These are phyloP conservation scores for Coecobrya sp. DNA, from an alignment of 2,888 invertebrate genomes.

Conservation along the genomic window DNA sequence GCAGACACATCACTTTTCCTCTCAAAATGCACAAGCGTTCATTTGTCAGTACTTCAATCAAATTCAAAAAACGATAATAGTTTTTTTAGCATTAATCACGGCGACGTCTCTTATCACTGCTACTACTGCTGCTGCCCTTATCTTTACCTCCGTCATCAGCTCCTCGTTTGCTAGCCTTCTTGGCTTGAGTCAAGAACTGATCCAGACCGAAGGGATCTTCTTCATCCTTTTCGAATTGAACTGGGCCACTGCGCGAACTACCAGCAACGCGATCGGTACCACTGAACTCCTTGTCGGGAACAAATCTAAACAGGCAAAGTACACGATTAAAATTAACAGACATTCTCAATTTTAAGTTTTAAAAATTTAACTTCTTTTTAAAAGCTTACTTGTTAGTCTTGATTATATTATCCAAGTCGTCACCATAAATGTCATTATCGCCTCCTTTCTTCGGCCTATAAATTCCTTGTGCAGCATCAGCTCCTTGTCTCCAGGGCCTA, in stretches of 20 bases:
- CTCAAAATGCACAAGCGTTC: neutral
- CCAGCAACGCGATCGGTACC: slow-evolving; percentile 93
- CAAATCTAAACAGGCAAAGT: slow-evolving; percentile 91
- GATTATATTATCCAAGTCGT: slow-evolving; percentile 95
- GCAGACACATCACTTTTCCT: neutral
- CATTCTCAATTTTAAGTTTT: too few species aligned
- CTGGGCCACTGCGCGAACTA: slow-evolving; percentile 95
- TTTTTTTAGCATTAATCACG: slow-evolving; percentile 72
- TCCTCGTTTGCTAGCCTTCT: slow-evolving; percentile 92
- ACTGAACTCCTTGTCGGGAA: slow-evolving; percentile 98
- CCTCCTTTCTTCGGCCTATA: slow-evolving; percentile 96
- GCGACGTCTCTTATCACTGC: slow-evolving; percentile 81
- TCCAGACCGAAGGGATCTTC: slow-evolving; percentile 99
- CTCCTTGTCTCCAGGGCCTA: slow-evolving; percentile 96
- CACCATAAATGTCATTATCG: slow-evolving; percentile 96
- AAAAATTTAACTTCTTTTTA: neutral
- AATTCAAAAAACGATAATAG: too few species aligned
- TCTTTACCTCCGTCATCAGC: slow-evolving; percentile 81
- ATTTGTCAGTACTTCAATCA: neutral
- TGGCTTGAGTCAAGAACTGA: slow-evolving; percentile 99
- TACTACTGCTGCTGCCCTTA: slow-evolving; percentile 75
- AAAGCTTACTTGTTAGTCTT: slow-evolving; percentile 92
- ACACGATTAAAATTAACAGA: neutral
- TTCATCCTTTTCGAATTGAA: slow-evolving; percentile 96
- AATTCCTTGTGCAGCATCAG: slow-evolving; percentile 95